These are phyloP conservation scores for Nannobrachium achirus DNA, from an alignment of 2,113 vertebrate genomes.

Conservation along the genomic window DNA sequence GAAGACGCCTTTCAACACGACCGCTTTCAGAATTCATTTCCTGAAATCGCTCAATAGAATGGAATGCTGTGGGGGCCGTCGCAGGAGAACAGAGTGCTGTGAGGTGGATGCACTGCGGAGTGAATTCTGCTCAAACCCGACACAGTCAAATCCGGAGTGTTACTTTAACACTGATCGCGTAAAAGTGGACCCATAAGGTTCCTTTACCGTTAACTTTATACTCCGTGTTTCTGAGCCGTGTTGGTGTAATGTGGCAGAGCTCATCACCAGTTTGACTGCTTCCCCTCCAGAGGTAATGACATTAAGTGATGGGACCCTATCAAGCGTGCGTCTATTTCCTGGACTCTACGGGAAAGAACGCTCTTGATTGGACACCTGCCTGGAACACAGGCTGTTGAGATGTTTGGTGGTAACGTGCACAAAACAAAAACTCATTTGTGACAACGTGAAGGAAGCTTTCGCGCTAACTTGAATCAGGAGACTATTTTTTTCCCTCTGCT, in stretches of 20 bases:
- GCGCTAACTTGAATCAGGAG: no score
- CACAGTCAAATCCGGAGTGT: no score
- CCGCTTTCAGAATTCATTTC: slow-evolving; percentile 46
- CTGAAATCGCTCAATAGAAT: slow-evolving; percentile 53
- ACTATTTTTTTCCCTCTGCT: not conserved
- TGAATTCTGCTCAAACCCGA: not conserved
- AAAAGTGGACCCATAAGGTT: no score
- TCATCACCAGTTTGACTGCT: slow-evolving; percentile 71
- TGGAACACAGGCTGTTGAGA: slow-evolving; percentile 39
- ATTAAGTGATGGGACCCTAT: slow-evolving; percentile 66
- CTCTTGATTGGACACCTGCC: slow-evolving; percentile 51
- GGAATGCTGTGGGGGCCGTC: slow-evolving; percentile 12
- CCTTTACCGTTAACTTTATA: no score
- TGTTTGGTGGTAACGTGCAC: slow-evolving; percentile 12
- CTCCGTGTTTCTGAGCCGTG: slow-evolving; percentile 21
- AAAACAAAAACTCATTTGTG: no score
- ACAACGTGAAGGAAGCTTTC: no score
- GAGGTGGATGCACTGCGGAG: slow-evolving; percentile 17
- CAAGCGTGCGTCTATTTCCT: slow-evolving; percentile 60
- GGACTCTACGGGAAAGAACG: slow-evolving; percentile 31
- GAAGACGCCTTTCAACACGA: slow-evolving; percentile 39
- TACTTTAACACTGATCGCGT: no score
- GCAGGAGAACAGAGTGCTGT: slow-evolving; percentile 22
- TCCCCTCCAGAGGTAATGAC: slow-evolving; percentile 59
- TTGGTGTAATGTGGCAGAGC: slow-evolving; percentile 47